Conservation (phyloP, 1,140 invertebrate species). For the Yoshiicerus persimilis region DNA sequence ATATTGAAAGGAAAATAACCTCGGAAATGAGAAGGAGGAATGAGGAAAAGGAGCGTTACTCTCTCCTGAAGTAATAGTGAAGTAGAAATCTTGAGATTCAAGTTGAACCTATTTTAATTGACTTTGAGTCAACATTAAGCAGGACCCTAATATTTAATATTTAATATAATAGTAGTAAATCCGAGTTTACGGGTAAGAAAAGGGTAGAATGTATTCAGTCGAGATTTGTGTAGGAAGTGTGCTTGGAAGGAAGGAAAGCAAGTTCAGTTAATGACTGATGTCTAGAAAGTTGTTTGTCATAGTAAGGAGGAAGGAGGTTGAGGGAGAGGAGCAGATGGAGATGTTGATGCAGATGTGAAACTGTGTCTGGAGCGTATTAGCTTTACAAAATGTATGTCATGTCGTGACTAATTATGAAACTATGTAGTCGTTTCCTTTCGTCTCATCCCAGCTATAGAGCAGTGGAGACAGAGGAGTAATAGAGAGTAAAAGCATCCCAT, state of each 20-base stretch:
- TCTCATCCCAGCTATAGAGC: background rate
- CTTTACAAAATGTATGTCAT: constrained; percentile 18
- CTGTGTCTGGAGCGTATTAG: background rate
- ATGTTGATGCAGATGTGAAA: constrained; percentile 8
- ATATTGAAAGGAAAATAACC: background rate
- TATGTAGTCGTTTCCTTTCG: background rate
- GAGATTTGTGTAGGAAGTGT: background rate
- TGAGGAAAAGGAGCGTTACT: background rate
- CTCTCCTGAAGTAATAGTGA: background rate
- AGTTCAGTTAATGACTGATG: background rate
- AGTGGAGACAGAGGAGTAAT: background rate
- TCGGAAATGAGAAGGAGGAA: background rate
- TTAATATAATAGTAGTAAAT: background rate
- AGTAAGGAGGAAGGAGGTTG: background rate
- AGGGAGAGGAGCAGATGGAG: constrained; percentile 2
- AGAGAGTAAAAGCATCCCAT: background rate
- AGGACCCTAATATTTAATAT: background rate
- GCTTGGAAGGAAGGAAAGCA: background rate
- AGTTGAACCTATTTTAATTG: background rate
- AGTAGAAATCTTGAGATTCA: background rate
- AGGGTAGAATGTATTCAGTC: background rate
- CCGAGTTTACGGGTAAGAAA: background rate
- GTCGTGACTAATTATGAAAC: constrained; percentile 17
- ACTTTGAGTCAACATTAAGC: background rate
- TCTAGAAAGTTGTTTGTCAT: background rate